Evolutionary conservation across 2,888 invertebrate species (phyloP), one percentile per base, ranked within the genome.

Genomic region (Ellobium chinense): DNA sequence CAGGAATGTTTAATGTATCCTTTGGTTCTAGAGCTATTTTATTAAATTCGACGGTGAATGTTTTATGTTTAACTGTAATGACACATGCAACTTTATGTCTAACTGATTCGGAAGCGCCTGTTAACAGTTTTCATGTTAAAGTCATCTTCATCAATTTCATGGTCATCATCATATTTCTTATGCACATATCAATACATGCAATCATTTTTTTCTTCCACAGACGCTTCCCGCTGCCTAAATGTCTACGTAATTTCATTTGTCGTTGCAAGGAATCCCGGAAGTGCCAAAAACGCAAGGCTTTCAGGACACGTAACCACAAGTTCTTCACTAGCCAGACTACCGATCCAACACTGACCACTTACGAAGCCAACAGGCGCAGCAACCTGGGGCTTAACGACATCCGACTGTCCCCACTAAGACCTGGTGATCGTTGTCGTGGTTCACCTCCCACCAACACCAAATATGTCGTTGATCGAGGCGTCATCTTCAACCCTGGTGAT

Each of bases 141-240:
- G 29, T 46, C 46, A 46, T n/a, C n/a, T n/a, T n/a, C n/a, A n/a
- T n/a, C n/a, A n/a, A n/a, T n/a, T n/a, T 36, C 21, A 68, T 68
- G n/a, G 24, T 68, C 21, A 68, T 68, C 21, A 68, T 68, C 21
- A 68, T 68, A 14, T 34, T 68, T 18, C 29, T 68, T 18, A 68
- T 4, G 21, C 29, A 58, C 14, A 58, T 68, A 24, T n/a, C 24
- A 24, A 56, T 62, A 4, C 31, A 34, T 31, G 18, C 34, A 46
- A 27, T 9, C 7, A 63, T 46, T 75, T 21, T 37, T 36, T 14
- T 36, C 34, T 63, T 66, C 31, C 74, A 18, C 81, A 86, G 86
- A 31, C 79, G 86, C 12, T 82, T 86, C n/a, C 85, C 85, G 1
- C 56, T 85, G 34, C 46, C 85, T 1, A 78, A 73, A 14, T 80